Percentiles rank a stretch among this genome's conserved stretches.
Evolutionary conservation across 2,888 invertebrate species (phyloP).

Genomic region (Plemyria rubiginata): DNA sequence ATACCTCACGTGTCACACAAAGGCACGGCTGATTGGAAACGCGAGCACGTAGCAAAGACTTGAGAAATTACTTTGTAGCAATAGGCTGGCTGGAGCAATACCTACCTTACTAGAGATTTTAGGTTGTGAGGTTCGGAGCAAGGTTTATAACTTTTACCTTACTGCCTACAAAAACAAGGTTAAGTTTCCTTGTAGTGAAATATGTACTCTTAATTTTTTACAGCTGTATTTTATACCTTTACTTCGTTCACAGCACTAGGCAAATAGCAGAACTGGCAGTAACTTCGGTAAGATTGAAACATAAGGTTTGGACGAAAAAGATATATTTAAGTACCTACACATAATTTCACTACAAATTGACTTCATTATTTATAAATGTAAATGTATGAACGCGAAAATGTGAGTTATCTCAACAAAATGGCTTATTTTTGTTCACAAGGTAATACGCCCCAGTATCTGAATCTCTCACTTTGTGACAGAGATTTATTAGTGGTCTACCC

Average conservation of each 20-base stretch:
- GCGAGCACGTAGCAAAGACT: conserved; percentile 43
- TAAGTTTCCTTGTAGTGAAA: too few relatives aligned
- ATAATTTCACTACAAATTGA: too few relatives aligned
- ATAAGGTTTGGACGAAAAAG: too few relatives aligned
- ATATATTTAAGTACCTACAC: too few relatives aligned
- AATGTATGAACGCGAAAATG: neutral
- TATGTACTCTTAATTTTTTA: too few relatives aligned
- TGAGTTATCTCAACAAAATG: conserved; percentile 23
- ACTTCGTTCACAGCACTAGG: too few relatives aligned
- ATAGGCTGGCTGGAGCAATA: conserved; percentile 38
- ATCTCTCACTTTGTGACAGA: conserved; percentile 65
- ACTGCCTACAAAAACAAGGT: neutral
- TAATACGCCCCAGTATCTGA: conserved; percentile 55
- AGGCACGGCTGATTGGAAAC: conserved; percentile 57
- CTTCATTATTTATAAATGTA: too few relatives aligned
- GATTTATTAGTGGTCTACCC: conserved; percentile 59
- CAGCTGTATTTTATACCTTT: too few relatives aligned
- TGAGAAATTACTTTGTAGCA: conserved; percentile 45
- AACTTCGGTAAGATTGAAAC: too few relatives aligned
- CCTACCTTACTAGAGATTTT: conserved; percentile 7
- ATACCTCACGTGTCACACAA: conserved; percentile 52
- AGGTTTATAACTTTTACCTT: neutral
- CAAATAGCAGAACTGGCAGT: too few relatives aligned
- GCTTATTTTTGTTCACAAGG: conserved; percentile 40
- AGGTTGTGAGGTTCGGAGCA: neutral